phyloP scores from a whole-genome alignment of 53 echinoderm and acorn worm genomes.

The Astropecten irregularis region DNA sequence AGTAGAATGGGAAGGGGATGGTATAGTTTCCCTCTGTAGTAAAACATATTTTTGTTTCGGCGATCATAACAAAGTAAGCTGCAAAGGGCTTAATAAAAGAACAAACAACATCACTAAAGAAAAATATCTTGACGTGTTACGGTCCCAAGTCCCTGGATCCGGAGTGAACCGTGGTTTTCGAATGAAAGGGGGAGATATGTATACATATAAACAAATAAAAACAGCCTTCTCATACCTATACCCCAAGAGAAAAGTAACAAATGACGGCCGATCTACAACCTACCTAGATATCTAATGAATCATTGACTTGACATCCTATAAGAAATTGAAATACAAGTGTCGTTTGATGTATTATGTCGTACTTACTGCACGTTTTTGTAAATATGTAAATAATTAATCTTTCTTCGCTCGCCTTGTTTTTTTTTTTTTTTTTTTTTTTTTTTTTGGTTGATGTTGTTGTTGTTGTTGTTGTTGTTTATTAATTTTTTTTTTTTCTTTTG shows the following conservation, averaged over 20 bases:
- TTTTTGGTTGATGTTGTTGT: too few relatives aligned
- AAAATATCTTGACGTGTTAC: background rate
- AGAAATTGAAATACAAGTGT: too few relatives aligned
- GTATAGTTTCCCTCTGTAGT: conserved; percentile 48
- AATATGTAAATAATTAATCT: too few relatives aligned
- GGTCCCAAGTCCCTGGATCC: background rate
- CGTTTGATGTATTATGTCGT: too few relatives aligned
- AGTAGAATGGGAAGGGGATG: conserved; percentile 63
- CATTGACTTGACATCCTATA: too few relatives aligned
- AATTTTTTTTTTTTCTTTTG: too few relatives aligned
- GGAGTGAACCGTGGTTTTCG: conserved; percentile 21
- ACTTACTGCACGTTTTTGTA: too few relatives aligned
- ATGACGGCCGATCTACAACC: conserved; percentile 6
- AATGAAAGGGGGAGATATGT: background rate
- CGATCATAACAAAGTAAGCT: conserved; percentile 11
- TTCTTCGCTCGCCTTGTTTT: too few relatives aligned
- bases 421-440: too few relatives aligned
- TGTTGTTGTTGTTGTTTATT: too few relatives aligned
- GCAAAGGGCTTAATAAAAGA: conserved; percentile 44
- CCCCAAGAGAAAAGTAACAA: background rate
- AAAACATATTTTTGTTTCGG: conserved; percentile 60
- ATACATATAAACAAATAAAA: background rate
- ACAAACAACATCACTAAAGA: conserved; percentile 26
- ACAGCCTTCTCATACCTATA: background rate
- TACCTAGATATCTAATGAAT: background rate